Evolutionary conservation across 1,140 invertebrate genomes (phyloP), one percentile per base, ranked within the genome.

Genomic region (Prorops nasuta): DNA sequence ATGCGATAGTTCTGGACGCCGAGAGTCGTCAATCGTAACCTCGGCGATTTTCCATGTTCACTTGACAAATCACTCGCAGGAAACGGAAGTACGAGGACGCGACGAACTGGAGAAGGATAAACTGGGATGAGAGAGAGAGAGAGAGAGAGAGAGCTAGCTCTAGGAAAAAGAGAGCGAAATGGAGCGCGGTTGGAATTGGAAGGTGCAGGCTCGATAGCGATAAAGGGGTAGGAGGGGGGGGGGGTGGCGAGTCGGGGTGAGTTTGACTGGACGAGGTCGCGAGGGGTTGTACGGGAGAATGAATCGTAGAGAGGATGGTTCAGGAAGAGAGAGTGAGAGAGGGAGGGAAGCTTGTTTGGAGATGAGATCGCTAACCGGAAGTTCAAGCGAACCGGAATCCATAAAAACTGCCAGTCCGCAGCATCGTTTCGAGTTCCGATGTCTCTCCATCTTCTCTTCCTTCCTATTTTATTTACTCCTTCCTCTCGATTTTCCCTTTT

Each of bases 341-440:
- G 43, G 43, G 53, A 51, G 54, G 49, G 56, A 51, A 50, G 59
- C 44, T 49, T 40, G 19, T 56, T 54, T 58, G 56, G 61, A 63
- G 59, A 66, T 63, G 60, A 65, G 62, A 65, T 62, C 56, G 62
- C 53, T 48, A 38, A 49, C 49, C 64, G 66, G 64, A 69, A 67
- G 59, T 56, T 41, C 44, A 58, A 60, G 39, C 58, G 61, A 54
- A 64, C 55, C 60, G 64, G 56, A 69, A 69, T 65, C 54, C 64
- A 68, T 63, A 66, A 66, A 64, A 69, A 66, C 60, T 64, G 54
- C 53, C 47, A 28, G 24, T 28, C 52, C 48, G 40, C 51, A 41
- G 44, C 52, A 53, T 47, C 42, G 40, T 43, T 41, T 24, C 46
- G 39, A 43, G 54, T 52, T 46, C 49, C 44, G 44, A 47, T 47